Evolutionary conservation across 2,888 invertebrate genomes (phyloP), one percentile per base, ranked within the genome.

Genomic region (Ligdia adustata): DNA sequence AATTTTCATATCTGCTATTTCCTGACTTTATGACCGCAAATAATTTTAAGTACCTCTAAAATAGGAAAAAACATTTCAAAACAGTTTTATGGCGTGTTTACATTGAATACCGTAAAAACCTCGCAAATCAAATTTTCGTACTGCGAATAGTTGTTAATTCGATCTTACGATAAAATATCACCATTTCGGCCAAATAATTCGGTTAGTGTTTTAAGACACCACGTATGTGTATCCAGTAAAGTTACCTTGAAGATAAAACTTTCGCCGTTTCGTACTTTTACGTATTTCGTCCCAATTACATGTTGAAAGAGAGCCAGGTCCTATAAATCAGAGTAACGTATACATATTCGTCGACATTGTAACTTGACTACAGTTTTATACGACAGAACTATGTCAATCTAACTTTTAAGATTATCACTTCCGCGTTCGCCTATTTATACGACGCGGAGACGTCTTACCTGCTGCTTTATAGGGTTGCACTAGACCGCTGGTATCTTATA

Each of bases 341-440:
- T 74, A 69, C 70, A 70, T 74, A 74, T 69, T 67, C 68, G 64
- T 64, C 74, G 77, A 83, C 81, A 83, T 82, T 84, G 82, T 83
- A 79, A 80, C 79, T 80, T 78, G 57, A 67, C 70, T 69, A 73
- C 72, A 75, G 72, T 81, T 83, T 81, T 82, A 79, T 84, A 74
- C 75, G 79, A 76, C 74, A 78, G 69, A 87, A 85, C 82, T 85
- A 84, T 85, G 84, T 85, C 86, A 84, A 86, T 89, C 85, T 84
- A 85, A 87, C 83, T 88, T 89, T 83, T 84, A 84, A 85, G 85
- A 84, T 87, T 85, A 85, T 86, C 82, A 81, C 82, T 84, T 83
- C 82, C 81, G 73, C 67, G 66, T 77, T 75, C 72, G 78, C 77
- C 80, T 82, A 77, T 64, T n/a, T n/a, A n/a, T n/a, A n/a, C n/a